Evolutionary conservation across 2,797 vertebrate genomes (phyloP).

Genomic region (Rhinichthys osculus): DNA sequence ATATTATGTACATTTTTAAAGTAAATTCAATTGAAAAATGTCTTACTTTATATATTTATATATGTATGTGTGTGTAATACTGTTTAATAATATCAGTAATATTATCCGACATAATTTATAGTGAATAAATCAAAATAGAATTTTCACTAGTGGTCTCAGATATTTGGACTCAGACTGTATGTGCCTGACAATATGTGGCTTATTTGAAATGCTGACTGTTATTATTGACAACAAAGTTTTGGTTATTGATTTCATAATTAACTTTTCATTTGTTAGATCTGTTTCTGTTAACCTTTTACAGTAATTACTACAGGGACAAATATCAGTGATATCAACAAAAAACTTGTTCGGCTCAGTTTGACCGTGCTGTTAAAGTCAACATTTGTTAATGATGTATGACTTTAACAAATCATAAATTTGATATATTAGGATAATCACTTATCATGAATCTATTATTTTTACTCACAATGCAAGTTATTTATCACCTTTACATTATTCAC

Average conservation of each 20-base stretch:
- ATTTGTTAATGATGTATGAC: not conserved
- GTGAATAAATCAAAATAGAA: not conserved
- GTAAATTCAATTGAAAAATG: too few species aligned
- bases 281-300: not conserved
- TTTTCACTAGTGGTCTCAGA: not conserved
- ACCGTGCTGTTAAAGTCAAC: not conserved
- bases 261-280: not conserved
- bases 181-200: constrained; percentile 11
- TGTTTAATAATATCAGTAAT: not conserved
- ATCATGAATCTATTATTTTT: not conserved
- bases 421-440: not conserved
- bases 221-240: not conserved
- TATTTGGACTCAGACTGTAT: not conserved
- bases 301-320: not conserved
- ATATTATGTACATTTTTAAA: not conserved
- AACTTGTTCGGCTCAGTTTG: not conserved
- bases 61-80: not conserved
- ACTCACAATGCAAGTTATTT: not conserved
- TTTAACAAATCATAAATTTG: too few species aligned
- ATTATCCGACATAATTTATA: not conserved
- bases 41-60: too few species aligned
- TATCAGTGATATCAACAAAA: not conserved
- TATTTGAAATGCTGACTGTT: not conserved
- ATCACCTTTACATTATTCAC: not conserved
- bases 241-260: not conserved